phyloP scores from a whole-genome alignment of 2,113 vertebrate genomes.

The Syngnathus scovelli region DNA sequence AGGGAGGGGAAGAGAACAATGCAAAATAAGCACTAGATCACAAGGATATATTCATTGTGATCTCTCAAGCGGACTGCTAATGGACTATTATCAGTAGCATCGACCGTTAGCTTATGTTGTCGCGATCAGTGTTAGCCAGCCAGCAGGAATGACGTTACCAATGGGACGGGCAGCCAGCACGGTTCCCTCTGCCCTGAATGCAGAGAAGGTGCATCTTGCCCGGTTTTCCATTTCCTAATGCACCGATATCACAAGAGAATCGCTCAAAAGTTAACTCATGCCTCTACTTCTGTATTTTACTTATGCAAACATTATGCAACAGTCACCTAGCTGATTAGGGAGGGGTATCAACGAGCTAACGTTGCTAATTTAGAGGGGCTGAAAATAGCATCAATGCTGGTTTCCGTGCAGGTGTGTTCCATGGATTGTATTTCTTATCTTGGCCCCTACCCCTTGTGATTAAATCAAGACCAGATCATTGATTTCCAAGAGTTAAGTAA shows the following conservation, averaged over 20 bases:
- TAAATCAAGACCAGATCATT: conserved; percentile 7
- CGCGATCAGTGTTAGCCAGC: conserved; percentile 3
- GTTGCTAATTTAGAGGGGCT: background rate
- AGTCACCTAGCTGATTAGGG: background rate
- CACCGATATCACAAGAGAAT: background rate
- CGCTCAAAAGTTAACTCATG: too few species aligned
- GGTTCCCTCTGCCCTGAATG: conserved; percentile 11
- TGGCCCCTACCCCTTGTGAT: conserved; percentile 3
- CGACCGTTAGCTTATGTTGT: conserved; percentile 27
- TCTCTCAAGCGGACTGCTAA: background rate
- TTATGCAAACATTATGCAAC: background rate
- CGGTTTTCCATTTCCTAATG: background rate
- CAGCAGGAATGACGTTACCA: conserved; percentile 4
- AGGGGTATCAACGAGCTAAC: background rate
- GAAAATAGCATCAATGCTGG: background rate
- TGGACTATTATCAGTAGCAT: conserved; percentile 1
- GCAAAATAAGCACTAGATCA: too few species aligned
- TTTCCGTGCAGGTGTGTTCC: background rate
- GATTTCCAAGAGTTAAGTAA: conserved; percentile 5
- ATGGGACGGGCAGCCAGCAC: background rate
- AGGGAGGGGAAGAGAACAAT: background rate
- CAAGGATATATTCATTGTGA: background rate
- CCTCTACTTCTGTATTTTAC: background rate
- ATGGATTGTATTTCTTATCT: background rate
- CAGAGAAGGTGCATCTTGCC: background rate